A percentile compares a stretch with the other conserved stretches of the same genome.
Conservation (phyloP, 2,888 invertebrate species). For the Oxytorus armatus region DNA sequence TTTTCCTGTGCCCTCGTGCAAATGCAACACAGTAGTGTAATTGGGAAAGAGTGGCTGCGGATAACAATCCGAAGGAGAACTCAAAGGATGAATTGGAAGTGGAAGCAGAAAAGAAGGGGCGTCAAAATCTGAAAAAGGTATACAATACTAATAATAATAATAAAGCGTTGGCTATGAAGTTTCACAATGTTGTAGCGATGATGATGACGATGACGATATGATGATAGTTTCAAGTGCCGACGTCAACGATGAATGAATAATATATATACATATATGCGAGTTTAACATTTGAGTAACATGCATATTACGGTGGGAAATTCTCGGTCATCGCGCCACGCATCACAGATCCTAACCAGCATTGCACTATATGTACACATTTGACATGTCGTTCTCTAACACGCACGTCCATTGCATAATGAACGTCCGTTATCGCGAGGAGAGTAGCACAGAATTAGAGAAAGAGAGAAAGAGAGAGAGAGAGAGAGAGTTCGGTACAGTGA, state of each 20-base stretch:
- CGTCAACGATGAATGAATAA: slow-evolving; percentile 59
- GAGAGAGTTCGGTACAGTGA: slow-evolving; percentile 51
- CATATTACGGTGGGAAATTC: slow-evolving; percentile 47
- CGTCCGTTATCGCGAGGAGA: slow-evolving; percentile 61
- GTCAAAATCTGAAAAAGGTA: too few species aligned
- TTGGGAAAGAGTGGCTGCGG: too few species aligned
- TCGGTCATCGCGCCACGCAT: slow-evolving; percentile 53
- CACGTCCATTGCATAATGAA: slow-evolving; percentile 66
- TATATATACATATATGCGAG: slow-evolving; percentile 24
- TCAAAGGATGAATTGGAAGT: too few species aligned
- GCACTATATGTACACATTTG: slow-evolving; percentile 31
- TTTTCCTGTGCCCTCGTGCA: too few species aligned
- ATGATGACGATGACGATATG: slow-evolving; percentile 40
- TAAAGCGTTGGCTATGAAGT: not conserved
- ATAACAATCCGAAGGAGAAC: too few species aligned
- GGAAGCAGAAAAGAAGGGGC: too few species aligned
- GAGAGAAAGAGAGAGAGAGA: slow-evolving; percentile 34
- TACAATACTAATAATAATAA: not conserved
- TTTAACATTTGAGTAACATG: slow-evolving; percentile 11
- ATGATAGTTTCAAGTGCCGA: slow-evolving; percentile 50
- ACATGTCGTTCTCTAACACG: slow-evolving; percentile 56
- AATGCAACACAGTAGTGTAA: too few species aligned
- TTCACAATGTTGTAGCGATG: slow-evolving; percentile 29
- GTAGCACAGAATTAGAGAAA: not conserved
- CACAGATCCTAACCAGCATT: slow-evolving; percentile 17